These are phyloP conservation scores for Platycnemis pennipes DNA, from an alignment of 2,888 invertebrate genomes.

Conservation along the genomic window DNA sequence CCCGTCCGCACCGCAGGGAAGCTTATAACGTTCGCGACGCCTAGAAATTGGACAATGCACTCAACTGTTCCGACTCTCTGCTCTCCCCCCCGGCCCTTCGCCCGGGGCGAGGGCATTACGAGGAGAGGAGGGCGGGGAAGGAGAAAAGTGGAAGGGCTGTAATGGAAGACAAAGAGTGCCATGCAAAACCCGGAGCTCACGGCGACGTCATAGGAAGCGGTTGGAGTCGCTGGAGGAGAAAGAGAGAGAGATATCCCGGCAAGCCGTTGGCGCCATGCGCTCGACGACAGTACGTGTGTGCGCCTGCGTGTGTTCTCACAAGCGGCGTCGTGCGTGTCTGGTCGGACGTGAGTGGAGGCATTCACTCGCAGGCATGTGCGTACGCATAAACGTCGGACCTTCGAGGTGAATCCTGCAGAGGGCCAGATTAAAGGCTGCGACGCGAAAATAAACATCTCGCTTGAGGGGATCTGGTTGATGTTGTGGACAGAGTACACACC, in stretches of 20 bases:
- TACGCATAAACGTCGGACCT: background rate
- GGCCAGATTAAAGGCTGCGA: background rate
- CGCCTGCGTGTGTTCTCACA: background rate
- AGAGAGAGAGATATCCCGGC: too few species aligned
- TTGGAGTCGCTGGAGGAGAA: background rate
- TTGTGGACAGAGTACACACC: too few species aligned
- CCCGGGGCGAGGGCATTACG: background rate
- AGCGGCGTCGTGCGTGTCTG: background rate
- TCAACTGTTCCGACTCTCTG: background rate
- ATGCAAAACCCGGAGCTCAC: background rate
- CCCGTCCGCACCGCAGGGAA: background rate
- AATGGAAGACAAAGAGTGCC: slow-evolving; percentile 1
- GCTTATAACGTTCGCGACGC: background rate
- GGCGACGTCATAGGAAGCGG: background rate
- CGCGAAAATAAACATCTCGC: too few species aligned
- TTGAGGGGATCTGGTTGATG: too few species aligned
- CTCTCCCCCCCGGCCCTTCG: background rate
- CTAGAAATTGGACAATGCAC: slow-evolving; percentile 18
- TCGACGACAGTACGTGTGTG: background rate
- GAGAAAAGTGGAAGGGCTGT: background rate
- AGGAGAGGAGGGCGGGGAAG: background rate
- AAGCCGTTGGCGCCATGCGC: background rate
- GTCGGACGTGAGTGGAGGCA: background rate
- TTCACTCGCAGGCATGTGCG: background rate
- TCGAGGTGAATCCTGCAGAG: background rate